phyloP scores from a whole-genome alignment of 2,888 invertebrate species.

The Chrysodeixis includens region DNA sequence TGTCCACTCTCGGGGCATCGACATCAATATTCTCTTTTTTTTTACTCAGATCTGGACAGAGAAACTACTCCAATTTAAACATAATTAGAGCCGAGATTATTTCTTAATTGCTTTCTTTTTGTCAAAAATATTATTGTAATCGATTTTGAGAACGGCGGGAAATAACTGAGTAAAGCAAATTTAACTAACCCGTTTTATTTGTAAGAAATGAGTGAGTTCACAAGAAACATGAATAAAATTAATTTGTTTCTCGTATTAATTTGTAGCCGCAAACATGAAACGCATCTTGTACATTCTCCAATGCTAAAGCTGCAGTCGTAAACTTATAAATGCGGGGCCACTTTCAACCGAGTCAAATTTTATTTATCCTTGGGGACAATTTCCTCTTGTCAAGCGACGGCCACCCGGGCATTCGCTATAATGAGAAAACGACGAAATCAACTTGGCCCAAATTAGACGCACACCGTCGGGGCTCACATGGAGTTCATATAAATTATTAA shows the following conservation, averaged over 20 bases:
- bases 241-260: slow-evolving; percentile 20
- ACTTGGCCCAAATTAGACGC: slow-evolving; percentile 84
- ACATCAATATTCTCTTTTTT: slow-evolving; percentile 52
- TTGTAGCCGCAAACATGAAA: slow-evolving; percentile 39
- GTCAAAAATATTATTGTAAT: slow-evolving; percentile 51
- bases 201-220: slow-evolving; percentile 5
- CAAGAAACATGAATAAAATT: not conserved
- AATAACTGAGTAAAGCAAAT: slow-evolving; percentile 21
- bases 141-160: slow-evolving; percentile 33
- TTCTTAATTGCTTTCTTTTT: slow-evolving; percentile 52
- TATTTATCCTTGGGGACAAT: slow-evolving; percentile 85
- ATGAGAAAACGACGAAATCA: slow-evolving; percentile 85
- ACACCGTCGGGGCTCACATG: slow-evolving; percentile 74
- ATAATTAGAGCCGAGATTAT: slow-evolving; percentile 49
- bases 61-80: slow-evolving; percentile 59
- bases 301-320: slow-evolving; percentile 75
- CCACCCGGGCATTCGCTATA: slow-evolving; percentile 85
- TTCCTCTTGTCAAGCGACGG: slow-evolving; percentile 85
- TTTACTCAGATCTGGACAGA: slow-evolving; percentile 41
- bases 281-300: slow-evolving; percentile 55
- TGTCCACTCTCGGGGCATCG: slow-evolving; percentile 63
- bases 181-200: not conserved
- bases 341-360: slow-evolving; percentile 83
- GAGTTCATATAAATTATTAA: slow-evolving; percentile 28
- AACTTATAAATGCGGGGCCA: slow-evolving; percentile 81